Base-by-base conservation (phyloP, 2,113 vertebrate species). In the Oryzias celebensis region DNA sequence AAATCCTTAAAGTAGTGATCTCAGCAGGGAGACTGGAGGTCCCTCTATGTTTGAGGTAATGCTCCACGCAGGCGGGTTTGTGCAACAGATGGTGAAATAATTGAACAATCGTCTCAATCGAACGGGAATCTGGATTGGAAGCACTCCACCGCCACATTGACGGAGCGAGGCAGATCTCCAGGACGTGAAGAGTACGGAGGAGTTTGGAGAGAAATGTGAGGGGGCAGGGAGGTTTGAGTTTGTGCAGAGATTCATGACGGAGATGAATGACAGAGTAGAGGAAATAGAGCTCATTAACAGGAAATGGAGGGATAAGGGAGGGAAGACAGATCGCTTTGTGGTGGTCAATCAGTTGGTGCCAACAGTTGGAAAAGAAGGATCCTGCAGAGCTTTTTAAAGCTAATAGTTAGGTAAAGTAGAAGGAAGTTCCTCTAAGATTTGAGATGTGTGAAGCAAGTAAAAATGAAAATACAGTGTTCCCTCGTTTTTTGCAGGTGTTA, bases 11-110 rank as follows among this genome's bases (percentile, higher is more conserved):
- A 87, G 78, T 42, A 55, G 58, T 42, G 67, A 76, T 64, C 72
- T 22, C 80, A 81, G 76, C 62, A 51, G 70, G 71, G 28, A 53
- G 52, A 52, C 62, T 68, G 42, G 49, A 8, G 14, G 14, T 53
- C 65, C 67, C 68, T 78, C 79, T 56, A 60, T 63, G 64, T 73
- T 78, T 53, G 61, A 73, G 56, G 66, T 81, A 64, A 57, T 52
- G 55, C 36, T 47, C 52, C 50, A 53, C 45, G 52, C 62, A 18
- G 63, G 17, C 20, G 49, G 26, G 73, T 72, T 24, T 66, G 47
- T 18, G 66, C 53, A 71, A 58, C 83, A 88, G 83, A 90, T 87
- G 83, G 81, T 61, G 63, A 77, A 81, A 77, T 83, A 82, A 87
- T 84, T 81, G 77, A 86, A 82, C 81, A 82, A 78, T 82, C 65